Conservation (phyloP, 1,140 invertebrate genomes). For the Drosophila sproati region DNA sequence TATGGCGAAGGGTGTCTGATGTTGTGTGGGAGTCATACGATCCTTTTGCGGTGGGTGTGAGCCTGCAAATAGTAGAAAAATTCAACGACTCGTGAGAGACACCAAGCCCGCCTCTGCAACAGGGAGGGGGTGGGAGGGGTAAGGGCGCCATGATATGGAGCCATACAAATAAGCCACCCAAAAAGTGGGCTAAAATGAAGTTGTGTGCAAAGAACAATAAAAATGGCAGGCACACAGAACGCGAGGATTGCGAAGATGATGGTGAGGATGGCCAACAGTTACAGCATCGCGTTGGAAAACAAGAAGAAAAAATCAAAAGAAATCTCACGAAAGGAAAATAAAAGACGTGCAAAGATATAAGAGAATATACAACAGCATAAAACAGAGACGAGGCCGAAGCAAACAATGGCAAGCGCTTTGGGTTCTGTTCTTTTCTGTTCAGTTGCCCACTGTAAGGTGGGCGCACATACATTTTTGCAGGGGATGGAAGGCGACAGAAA, state of each 20-base stretch:
- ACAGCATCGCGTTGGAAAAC: conserved; percentile 42
- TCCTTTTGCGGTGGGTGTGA: conserved; percentile 58
- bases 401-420: conserved; percentile 32
- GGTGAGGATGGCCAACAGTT: conserved; percentile 66
- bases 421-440: neutral
- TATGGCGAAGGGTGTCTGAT: conserved; percentile 26
- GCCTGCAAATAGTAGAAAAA: conserved; percentile 72
- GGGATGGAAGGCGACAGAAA: conserved; percentile 70
- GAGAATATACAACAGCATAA: conserved; percentile 19
- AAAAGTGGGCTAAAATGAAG: conserved; percentile 82
- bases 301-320: conserved; percentile 35
- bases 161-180: conserved; percentile 80
- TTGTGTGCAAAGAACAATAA: conserved; percentile 81
- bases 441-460: conserved; percentile 14
- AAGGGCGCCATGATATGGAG: conserved; percentile 43
- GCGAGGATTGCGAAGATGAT: conserved; percentile 4
- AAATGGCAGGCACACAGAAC: conserved; percentile 56
- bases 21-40: neutral
- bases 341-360: conserved; percentile 64
- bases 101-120: conserved; percentile 11
- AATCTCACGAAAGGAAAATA: conserved; percentile 55
- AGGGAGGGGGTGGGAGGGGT: neutral
- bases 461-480: conserved; percentile 35
- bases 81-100: conserved; percentile 64
- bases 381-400: conserved; percentile 17